Percentiles rank a stretch among this genome's conserved stretches.
Evolutionary conservation across 2,888 invertebrate species (phyloP).

Genomic region (Rotaria socialis): DNA sequence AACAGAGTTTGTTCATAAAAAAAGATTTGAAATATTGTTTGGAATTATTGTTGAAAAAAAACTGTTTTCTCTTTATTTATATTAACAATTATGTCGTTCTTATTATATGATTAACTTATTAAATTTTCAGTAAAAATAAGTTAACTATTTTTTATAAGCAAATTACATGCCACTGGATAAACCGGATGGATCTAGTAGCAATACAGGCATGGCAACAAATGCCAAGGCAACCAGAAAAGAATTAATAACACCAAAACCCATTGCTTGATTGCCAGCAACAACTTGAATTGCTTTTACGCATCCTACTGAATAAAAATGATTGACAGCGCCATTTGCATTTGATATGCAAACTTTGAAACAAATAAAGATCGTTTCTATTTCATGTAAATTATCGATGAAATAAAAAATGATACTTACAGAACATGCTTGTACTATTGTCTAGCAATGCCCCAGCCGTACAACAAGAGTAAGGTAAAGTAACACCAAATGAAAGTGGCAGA

Average conservation of each 20-base stretch:
- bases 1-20: background rate
- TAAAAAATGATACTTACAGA: background rate
- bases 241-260: background rate
- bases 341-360: background rate
- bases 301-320: background rate
- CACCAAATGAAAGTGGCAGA: background rate
- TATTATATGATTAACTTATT: background rate
- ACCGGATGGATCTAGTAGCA: background rate
- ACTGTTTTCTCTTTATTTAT: background rate
- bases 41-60: background rate
- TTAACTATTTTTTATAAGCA: background rate
- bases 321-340: background rate
- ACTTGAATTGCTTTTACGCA: background rate
- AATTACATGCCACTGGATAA: background rate
- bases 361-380: background rate
- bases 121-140: background rate
- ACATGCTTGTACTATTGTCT: accelerated
- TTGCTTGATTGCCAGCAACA: background rate
- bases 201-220: background rate
- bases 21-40: background rate
- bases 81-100: background rate
- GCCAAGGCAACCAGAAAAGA: background rate
- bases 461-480: background rate
- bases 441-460: background rate
- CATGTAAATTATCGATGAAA: background rate